phyloP scores from a whole-genome alignment of 1,140 invertebrate genomes.

The Anagrus nilaparvatae region DNA sequence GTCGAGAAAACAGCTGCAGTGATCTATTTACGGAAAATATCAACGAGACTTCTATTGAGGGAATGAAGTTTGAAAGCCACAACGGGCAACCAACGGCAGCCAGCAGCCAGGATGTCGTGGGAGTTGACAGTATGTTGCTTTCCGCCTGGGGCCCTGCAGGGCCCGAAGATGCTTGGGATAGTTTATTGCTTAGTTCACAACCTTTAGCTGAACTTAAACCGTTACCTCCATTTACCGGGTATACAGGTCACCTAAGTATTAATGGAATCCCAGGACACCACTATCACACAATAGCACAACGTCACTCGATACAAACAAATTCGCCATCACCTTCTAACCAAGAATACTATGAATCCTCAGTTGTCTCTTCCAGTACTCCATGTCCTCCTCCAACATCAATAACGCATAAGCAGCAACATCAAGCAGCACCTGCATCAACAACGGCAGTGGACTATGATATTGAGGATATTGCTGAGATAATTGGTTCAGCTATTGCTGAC shows the following conservation, averaged over 20 bases:
- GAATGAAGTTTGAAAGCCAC: constrained; percentile 41
- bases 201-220: constrained; percentile 73
- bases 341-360: constrained; percentile 36
- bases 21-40: no score
- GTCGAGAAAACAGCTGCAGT: no score
- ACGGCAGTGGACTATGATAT: constrained; percentile 55
- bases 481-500: constrained; percentile 81
- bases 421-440: constrained; percentile 20
- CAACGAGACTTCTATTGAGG: no score
- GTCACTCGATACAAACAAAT: constrained; percentile 30
- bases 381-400: constrained; percentile 34
- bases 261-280: constrained; percentile 80
- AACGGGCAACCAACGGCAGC: constrained; percentile 28
- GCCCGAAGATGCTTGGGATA: constrained; percentile 40
- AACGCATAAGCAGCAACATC: constrained; percentile 29
- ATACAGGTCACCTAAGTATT: constrained; percentile 70
- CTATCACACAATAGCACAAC: constrained; percentile 65
- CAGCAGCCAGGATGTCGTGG: constrained; percentile 36
- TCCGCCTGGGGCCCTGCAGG: constrained; percentile 44
- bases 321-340: constrained; percentile 38
- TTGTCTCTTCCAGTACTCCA: constrained; percentile 38
- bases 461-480: constrained; percentile 79
- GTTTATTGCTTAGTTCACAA: constrained; percentile 37
- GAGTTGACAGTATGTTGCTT: constrained; percentile 45
- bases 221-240: constrained; percentile 73